phyloP scores from a whole-genome alignment of 2,888 invertebrate genomes.

The Phortica okadai region DNA sequence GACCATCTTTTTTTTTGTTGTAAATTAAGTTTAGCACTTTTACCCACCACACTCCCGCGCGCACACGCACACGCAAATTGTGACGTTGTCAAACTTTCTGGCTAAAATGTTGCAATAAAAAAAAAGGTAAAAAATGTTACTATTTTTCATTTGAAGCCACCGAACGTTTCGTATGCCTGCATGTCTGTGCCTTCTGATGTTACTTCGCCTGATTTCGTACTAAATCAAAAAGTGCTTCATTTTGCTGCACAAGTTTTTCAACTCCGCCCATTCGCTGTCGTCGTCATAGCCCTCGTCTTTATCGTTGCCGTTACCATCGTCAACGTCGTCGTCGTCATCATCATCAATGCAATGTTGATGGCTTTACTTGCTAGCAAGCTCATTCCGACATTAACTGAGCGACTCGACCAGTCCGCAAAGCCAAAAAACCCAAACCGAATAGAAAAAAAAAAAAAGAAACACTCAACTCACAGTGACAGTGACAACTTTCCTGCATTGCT shows the following conservation, averaged over 20 bases:
- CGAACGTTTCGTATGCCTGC: too few relatives aligned
- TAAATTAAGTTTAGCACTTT: too few relatives aligned
- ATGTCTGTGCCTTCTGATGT: not conserved
- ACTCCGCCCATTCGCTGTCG: constrained; percentile 28
- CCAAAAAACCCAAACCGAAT: not conserved
- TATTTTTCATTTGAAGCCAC: not conserved
- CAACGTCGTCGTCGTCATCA: constrained; percentile 3
- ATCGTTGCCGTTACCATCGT: not conserved
- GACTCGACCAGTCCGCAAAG: not conserved
- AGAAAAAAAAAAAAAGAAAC: too few relatives aligned
- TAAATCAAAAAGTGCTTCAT: constrained; percentile 30
- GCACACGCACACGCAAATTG: too few relatives aligned
- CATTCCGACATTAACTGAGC: not conserved
- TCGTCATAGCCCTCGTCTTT: constrained; percentile 1
- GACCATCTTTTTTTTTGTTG: not conserved
- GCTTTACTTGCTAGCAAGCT: not conserved
- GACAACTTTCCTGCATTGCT: not conserved
- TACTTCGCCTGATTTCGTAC: constrained; percentile 5
- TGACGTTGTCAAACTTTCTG: not conserved
- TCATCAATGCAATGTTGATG: constrained; percentile 29
- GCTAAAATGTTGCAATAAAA: constrained; percentile 8
- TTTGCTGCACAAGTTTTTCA: constrained; percentile 21
- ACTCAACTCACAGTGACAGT: not conserved
- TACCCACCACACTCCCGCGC: too few relatives aligned
- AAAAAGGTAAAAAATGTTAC: not conserved